A percentile compares a stretch with the other conserved stretches of the same genome.
Conservation (phyloP, 2,113 vertebrate species). For the Xiphophorus hellerii region DNA sequence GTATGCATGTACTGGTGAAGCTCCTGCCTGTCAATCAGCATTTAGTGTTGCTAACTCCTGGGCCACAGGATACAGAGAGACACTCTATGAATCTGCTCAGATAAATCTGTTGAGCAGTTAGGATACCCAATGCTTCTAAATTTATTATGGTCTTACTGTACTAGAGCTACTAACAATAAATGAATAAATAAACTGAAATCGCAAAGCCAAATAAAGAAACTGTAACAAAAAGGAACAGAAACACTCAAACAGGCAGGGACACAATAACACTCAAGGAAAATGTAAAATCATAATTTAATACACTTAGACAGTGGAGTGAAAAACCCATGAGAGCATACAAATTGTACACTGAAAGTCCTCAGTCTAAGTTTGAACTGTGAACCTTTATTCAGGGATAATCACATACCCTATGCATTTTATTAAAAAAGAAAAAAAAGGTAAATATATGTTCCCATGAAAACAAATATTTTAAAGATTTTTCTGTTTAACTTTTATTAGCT, state of each 20-base stretch:
- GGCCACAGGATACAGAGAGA: slow-evolving; percentile 39
- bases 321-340: neutral
- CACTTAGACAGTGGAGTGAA: neutral
- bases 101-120: slow-evolving; percentile 48
- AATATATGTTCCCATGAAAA: neutral
- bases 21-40: slow-evolving; percentile 61
- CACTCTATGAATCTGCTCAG: slow-evolving; percentile 44
- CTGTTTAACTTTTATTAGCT: neutral
- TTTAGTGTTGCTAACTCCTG: slow-evolving; percentile 49
- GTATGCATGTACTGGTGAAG: slow-evolving; percentile 21
- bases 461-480: neutral
- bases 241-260: neutral
- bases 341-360: neutral
- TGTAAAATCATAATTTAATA: neutral
- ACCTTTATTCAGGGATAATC: neutral
- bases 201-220: neutral
- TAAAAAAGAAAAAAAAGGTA: neutral
- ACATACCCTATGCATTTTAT: no score
- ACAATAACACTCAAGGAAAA: neutral
- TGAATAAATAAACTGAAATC: neutral
- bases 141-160: neutral
- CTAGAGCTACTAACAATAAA: neutral
- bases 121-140: slow-evolving; percentile 27
- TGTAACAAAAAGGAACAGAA: neutral
- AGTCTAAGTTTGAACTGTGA: neutral